A percentile compares a stretch with the other conserved stretches of the same genome.
Evolutionary conservation across 2,797 vertebrate genomes (phyloP).

Genomic region (Triplophysa yarkandensis): DNA sequence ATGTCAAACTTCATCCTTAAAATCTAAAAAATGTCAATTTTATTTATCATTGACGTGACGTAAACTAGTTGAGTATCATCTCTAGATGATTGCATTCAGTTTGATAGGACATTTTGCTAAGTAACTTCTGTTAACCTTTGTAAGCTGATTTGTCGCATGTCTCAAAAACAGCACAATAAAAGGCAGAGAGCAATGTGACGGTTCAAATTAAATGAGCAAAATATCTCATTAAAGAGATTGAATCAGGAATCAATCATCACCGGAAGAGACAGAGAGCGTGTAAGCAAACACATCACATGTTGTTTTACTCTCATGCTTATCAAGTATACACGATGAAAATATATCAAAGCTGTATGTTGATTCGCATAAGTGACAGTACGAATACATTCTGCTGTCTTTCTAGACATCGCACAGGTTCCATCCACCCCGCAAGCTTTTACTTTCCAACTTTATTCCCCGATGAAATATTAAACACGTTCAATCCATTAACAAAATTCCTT

Average conservation of each 20-base stretch:
- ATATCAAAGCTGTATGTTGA: constrained; percentile 14
- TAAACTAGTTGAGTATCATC: background rate
- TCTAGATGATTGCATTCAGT: background rate
- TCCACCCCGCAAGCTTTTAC: constrained; percentile 25
- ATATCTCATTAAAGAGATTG: constrained; percentile 50
- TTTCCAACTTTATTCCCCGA: constrained; percentile 41
- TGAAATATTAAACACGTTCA: constrained; percentile 59
- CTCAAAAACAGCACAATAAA: constrained; percentile 3
- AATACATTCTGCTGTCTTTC: constrained; percentile 1
- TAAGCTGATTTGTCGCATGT: background rate
- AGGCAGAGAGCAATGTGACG: constrained; percentile 3
- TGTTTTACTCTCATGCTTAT: constrained; percentile 15
- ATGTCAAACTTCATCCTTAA: no score
- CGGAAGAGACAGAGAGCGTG: background rate
- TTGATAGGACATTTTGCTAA: background rate
- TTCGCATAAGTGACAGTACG: background rate
- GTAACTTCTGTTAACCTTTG: background rate
- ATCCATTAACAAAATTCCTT: constrained; percentile 59
- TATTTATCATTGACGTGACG: background rate
- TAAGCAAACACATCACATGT: constrained; percentile 4
- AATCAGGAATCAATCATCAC: constrained; percentile 48
- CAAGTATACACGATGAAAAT: background rate
- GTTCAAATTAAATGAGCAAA: constrained; percentile 41
- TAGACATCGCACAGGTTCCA: background rate
- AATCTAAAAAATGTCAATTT: no score